Percentiles rank a stretch among this genome's conserved stretches.
Conservation (phyloP, 2,888 invertebrate species). For the Theodoxus fluviatilis region DNA sequence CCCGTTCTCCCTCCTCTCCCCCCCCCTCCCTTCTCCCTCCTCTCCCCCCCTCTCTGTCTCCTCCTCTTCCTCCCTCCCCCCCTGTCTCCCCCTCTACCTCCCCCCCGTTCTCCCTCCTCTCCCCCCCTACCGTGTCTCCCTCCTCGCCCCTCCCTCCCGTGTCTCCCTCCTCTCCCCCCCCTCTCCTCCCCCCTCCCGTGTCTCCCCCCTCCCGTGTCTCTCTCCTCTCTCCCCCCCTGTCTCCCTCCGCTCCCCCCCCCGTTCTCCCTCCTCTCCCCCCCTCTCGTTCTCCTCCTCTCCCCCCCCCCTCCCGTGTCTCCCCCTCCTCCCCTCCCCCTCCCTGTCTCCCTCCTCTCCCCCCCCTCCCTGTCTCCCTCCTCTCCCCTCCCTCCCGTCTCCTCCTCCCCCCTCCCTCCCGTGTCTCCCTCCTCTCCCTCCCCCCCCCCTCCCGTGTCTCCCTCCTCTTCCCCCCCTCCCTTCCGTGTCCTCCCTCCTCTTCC, state of each 20-base stretch:
- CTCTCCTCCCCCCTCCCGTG: not conserved
- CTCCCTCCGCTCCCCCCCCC: not conserved
- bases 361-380: not conserved
- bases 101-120: not conserved
- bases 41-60: not conserved
- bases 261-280: not conserved
- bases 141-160: not conserved
- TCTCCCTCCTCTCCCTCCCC: not conserved
- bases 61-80: not conserved
- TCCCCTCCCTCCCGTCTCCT: not conserved
- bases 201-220: not conserved
- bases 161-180: not conserved
- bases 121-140: not conserved
- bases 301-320: not conserved
- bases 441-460: not conserved
- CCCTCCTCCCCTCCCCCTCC: not conserved
- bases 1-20: not conserved
- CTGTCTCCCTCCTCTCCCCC: not conserved
- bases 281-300: too few relatives aligned
- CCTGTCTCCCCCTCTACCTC: not conserved
- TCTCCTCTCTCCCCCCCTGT: not conserved
- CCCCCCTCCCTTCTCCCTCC: not conserved
- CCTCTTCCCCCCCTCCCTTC: too few relatives aligned
- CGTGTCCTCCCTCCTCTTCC: too few relatives aligned
- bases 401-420: not conserved